These are phyloP conservation scores for Anthonomus grandis DNA, from an alignment of 1,140 invertebrate genomes.

Conservation along the genomic window DNA sequence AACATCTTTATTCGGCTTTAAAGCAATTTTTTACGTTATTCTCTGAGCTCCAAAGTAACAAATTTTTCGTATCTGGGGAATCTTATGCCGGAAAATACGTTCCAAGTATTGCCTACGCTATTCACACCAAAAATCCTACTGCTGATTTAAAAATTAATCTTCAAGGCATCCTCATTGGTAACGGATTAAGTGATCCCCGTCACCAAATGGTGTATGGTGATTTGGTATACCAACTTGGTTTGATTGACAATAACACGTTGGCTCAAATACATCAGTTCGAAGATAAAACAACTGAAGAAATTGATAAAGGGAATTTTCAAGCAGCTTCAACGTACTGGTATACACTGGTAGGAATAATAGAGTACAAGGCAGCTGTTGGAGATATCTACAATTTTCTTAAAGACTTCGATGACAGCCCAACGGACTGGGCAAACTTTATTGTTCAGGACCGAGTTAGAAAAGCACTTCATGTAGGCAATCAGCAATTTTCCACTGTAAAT, in stretches of 20 bases:
- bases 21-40: conserved; percentile 73
- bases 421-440: conserved; percentile 9
- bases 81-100: conserved; percentile 84
- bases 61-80: conserved; percentile 76
- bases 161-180: conserved; percentile 76
- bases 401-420: not conserved
- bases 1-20: conserved; percentile 62
- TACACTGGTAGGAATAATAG: conserved; percentile 60
- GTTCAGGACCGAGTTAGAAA: conserved; percentile 51
- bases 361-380: conserved; percentile 52
- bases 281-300: conserved; percentile 53
- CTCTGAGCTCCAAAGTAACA: conserved; percentile 61
- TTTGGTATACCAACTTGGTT: conserved; percentile 72
- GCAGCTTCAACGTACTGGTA: conserved; percentile 68
- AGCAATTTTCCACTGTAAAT: conserved; percentile 45
- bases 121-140: conserved; percentile 63
- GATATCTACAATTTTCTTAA: conserved; percentile 53
- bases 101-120: conserved; percentile 70
- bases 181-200: conserved; percentile 76
- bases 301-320: conserved; percentile 57
- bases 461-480: conserved; percentile 54
- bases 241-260: conserved; percentile 62
- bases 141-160: conserved; percentile 62
- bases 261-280: conserved; percentile 58
- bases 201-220: conserved; percentile 68